These are phyloP conservation scores for Rhinophrynus dorsalis DNA, from an alignment of 2,797 vertebrate genomes.

Conservation along the genomic window DNA sequence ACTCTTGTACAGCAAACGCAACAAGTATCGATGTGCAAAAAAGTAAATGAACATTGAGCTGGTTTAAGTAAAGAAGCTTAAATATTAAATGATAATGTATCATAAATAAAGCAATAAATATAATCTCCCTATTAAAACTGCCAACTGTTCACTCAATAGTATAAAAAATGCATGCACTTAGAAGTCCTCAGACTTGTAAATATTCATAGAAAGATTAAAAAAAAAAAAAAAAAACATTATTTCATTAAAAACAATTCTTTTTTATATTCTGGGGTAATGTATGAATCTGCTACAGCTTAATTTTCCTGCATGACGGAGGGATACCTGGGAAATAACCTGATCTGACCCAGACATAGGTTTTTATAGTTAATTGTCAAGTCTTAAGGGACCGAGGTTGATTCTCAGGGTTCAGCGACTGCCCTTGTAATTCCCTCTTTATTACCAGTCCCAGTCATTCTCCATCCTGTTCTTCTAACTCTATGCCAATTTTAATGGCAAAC, in stretches of 20 bases:
- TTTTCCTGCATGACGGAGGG: not conserved
- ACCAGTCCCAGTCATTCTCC: no score
- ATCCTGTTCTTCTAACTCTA: no score
- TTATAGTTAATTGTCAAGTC: no score
- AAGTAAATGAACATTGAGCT: not conserved
- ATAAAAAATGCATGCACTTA: slow-evolving; percentile 4
- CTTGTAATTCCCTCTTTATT: no score
- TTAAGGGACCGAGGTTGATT: no score
- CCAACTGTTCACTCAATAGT: not conserved
- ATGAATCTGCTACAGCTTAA: not conserved
- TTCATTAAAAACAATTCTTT: no score
- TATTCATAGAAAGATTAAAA: not conserved
- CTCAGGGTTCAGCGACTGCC: no score
- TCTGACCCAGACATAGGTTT: no score
- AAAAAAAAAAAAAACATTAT: no score
- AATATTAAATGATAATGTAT: slow-evolving; percentile 20
- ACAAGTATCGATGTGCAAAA: slow-evolving; percentile 3
- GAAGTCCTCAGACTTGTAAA: not conserved
- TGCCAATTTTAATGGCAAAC: no score
- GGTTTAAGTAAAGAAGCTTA: not conserved
- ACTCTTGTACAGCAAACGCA: no score
- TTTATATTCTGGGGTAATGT: not conserved
- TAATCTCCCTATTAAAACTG: not conserved
- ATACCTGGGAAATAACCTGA: no score
- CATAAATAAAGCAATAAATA: slow-evolving; percentile 12